Evolutionary conservation across 92 coral and sea anemone species (phyloP), one percentile per base, ranked within the genome.

Genomic region (Bergia sp.): DNA sequence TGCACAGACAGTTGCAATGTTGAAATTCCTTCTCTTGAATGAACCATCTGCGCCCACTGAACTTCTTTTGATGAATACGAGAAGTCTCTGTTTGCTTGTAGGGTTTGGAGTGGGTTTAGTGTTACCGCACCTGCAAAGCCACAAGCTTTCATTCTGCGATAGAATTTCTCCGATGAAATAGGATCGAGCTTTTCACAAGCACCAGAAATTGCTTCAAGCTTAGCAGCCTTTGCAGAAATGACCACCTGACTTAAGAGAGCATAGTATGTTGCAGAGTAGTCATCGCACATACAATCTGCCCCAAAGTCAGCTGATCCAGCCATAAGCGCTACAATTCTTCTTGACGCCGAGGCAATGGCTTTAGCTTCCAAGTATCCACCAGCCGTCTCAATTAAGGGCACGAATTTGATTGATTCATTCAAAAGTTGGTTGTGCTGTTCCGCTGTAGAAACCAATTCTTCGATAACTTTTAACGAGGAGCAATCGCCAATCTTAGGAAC

Each of bases 61-160:
- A 67, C 64, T 65, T 88, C 90, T 39, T 61, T 79, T 16, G 86
- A 76, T 16, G 90, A 40, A 12, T 29, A 79, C 9, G 90, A 88
- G 42, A 88, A 88, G 38, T 50, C 88, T 15, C 71, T 65, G 57
- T 88, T 88, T 41, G 87, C 90, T 61, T 39, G 90, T 1, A 45
- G 40, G 16, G 90, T 47, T 80, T 88, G 90, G 42, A 40, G 15
- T 12, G 88, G 87, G 58, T 85, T 58, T 29, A 80, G 72, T 1
- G 80, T 23, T 29, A 45, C 80, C 15, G 90, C 86, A 16, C 90
- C 90, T 3, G 6, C 85, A 42, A 89, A 85, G 7, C 91, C 91
- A 42, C 89, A 73, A 4, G 89, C 89, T 23, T 89, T 89, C 91
- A 89, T 89, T 82, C 39, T 75, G 42, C 91, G 91, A 16, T 85